Evolutionary conservation across 2,888 invertebrate genomes (phyloP).

Genomic region (Aphodius granarius): DNA sequence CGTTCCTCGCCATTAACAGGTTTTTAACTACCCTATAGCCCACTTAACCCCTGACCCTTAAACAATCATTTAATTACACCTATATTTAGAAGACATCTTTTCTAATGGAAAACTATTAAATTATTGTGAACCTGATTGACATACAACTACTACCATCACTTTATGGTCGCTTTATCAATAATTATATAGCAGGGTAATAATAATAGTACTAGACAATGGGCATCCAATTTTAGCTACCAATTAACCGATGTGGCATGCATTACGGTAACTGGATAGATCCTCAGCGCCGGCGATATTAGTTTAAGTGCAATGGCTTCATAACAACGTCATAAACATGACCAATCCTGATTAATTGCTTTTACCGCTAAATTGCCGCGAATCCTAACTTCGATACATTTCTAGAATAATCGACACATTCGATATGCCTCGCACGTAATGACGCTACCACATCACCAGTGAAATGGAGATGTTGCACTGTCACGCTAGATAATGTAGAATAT

Average conservation of each 20-base stretch:
- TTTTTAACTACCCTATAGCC: not conserved
- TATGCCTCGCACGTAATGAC: not conserved
- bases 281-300: not conserved
- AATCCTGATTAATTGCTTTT: not conserved
- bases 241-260: not conserved
- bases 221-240: not conserved
- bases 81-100: not conserved
- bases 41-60: not conserved
- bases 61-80: not conserved
- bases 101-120: not conserved
- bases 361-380: not conserved
- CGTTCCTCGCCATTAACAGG: not conserved
- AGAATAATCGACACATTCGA: not conserved
- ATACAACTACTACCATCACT: not conserved
- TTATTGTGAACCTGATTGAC: not conserved
- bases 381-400: not conserved
- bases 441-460: not conserved
- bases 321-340: not conserved
- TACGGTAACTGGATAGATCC: not conserved
- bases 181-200: not conserved
- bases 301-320: not conserved
- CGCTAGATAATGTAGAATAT: not conserved
- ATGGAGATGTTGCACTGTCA: not conserved
- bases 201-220: not conserved
- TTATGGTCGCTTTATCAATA: not conserved